Evolutionary conservation across 2,888 invertebrate species (phyloP).

Genomic region (Psylliodes chrysocephalus): DNA sequence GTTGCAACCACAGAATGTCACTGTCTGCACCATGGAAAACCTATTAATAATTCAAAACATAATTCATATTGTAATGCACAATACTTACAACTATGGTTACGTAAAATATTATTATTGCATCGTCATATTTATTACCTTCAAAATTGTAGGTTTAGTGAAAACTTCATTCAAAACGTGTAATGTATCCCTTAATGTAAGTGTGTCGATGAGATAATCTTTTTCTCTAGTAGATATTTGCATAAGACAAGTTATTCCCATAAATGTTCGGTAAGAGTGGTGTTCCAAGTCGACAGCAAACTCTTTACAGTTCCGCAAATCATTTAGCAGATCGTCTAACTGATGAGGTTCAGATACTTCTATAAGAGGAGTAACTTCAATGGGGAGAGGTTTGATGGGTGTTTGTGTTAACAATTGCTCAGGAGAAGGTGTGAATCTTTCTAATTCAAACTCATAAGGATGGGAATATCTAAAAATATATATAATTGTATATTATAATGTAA

Average conservation of each 20-base stretch:
- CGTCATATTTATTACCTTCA: constrained; percentile 77
- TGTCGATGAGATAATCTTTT: constrained; percentile 90
- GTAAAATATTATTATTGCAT: background rate
- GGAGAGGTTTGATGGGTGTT: constrained; percentile 63
- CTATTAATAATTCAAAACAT: too few relatives aligned
- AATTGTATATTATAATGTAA: constrained; percentile 16
- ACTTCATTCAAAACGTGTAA: constrained; percentile 85
- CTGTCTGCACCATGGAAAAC: constrained; percentile 91
- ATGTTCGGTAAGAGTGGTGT: constrained; percentile 92
- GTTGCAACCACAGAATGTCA: constrained; percentile 94
- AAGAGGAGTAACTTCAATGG: constrained; percentile 73
- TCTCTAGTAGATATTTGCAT: constrained; percentile 90
- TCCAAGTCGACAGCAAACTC: constrained; percentile 92
- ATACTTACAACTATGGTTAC: too few relatives aligned
- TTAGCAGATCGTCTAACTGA: constrained; percentile 73
- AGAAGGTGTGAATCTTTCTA: constrained; percentile 76
- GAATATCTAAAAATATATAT: constrained; percentile 70
- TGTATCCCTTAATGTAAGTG: constrained; percentile 83
- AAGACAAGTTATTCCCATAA: constrained; percentile 94
- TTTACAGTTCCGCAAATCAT: constrained; percentile 72
- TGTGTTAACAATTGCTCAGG: constrained; percentile 64
- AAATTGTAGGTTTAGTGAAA: constrained; percentile 87
- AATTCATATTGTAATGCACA: too few relatives aligned
- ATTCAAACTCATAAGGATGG: constrained; percentile 90
- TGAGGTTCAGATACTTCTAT: constrained; percentile 74